These are phyloP conservation scores for Petrolisthes cinctipes DNA, from an alignment of 2,888 invertebrate genomes.

Conservation along the genomic window DNA sequence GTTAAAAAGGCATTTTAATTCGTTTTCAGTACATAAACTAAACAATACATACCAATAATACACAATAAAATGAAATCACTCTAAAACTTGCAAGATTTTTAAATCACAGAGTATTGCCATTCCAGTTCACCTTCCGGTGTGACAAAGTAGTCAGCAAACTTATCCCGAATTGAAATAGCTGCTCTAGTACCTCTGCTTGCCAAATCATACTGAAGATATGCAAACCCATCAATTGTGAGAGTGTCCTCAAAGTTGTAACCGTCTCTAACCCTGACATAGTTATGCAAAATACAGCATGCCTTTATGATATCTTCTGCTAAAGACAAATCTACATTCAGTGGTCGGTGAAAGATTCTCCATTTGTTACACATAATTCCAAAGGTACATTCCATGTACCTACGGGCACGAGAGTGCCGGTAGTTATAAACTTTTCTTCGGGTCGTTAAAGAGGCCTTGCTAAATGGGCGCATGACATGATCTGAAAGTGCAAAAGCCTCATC, in stretches of 20 bases:
- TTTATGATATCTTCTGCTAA: conserved; percentile 33
- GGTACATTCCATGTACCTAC: conserved; percentile 17
- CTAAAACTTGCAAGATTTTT: too few species aligned
- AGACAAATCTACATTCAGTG: conserved; percentile 24
- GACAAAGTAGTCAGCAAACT: too few species aligned
- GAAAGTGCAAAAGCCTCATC: conserved; percentile 29
- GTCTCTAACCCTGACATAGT: conserved; percentile 9
- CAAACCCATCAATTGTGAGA: background rate
- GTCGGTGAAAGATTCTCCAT: conserved; percentile 8
- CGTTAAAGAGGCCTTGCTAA: conserved; percentile 17
- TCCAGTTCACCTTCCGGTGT: too few species aligned
- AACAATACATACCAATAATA: too few species aligned
- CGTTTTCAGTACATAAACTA: too few species aligned
- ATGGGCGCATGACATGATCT: conserved; percentile 17
- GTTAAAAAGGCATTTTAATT: too few species aligned
- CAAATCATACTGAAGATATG: conserved; percentile 6
- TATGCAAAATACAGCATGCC: conserved; percentile 26
- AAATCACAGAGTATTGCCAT: too few species aligned
- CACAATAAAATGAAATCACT: too few species aligned
- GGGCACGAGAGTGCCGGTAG: conserved; percentile 19
- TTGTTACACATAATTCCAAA: conserved; percentile 3
- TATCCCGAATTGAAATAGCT: too few species aligned
- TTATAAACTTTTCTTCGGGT: conserved; percentile 22
- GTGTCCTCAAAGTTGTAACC: conserved; percentile 28
- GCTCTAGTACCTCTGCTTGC: background rate